A percentile compares a stretch with the other conserved stretches of the same genome.
phyloP scores from a whole-genome alignment of 2,113 vertebrate genomes.

The Dryoscopus gambensis region DNA sequence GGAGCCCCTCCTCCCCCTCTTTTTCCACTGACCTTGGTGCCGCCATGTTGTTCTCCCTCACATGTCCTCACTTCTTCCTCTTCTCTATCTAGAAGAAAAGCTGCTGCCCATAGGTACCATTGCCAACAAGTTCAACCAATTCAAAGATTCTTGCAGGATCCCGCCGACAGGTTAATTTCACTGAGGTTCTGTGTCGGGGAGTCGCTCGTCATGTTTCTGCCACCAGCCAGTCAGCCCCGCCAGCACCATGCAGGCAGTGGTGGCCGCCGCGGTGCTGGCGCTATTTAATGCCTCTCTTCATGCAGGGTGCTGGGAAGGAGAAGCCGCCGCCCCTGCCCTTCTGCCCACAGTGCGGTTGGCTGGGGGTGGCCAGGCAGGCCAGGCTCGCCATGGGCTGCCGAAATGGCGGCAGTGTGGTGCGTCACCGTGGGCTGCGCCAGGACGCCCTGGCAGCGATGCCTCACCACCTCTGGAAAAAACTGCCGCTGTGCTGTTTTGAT shows the following conservation, averaged over 20 bases:
- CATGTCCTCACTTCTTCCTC: neutral
- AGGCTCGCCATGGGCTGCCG: neutral
- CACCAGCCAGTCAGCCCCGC: neutral
- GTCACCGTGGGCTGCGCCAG: rapidly evolving
- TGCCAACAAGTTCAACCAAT: neutral
- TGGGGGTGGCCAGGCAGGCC: neutral
- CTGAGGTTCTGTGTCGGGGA: rapidly evolving
- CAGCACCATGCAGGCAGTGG: neutral
- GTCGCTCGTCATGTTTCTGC: neutral
- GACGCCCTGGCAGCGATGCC: neutral
- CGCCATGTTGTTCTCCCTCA: neutral
- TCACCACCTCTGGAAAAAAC: neutral
- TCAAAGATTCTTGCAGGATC: neutral
- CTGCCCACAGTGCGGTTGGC: neutral
- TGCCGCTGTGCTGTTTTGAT: neutral
- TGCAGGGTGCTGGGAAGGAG: neutral
- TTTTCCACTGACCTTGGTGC: neutral
- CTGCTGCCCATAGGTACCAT: neutral
- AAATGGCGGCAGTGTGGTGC: neutral
- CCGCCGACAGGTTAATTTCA: neutral
- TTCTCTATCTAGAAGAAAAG: neutral
- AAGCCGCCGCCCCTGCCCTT: neutral
- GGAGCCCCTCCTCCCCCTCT: neutral
- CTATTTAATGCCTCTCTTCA: neutral
- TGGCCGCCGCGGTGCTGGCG: rapidly evolving